These are phyloP conservation scores for Diplodus sargus DNA, from an alignment of 2,797 vertebrate species.

Conservation along the genomic window DNA sequence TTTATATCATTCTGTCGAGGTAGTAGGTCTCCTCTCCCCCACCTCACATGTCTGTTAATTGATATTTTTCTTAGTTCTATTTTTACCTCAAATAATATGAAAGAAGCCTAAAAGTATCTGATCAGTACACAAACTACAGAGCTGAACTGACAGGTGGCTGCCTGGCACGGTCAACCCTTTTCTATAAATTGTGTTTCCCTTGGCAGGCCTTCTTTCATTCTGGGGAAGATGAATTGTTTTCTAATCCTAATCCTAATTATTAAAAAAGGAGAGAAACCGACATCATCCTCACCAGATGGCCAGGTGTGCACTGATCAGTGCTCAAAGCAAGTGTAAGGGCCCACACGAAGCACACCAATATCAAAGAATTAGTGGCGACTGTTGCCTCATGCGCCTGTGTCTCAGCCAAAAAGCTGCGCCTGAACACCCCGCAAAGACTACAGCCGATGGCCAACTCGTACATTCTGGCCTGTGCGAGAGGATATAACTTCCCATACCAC, in stretches of 20 bases:
- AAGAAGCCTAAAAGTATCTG: neutral
- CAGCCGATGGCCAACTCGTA: too few species aligned
- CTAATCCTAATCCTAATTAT: conserved; percentile 16
- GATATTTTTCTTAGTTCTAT: neutral
- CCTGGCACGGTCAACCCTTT: neutral
- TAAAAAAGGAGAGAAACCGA: conserved; percentile 13
- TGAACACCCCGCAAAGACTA: too few species aligned
- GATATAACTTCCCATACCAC: too few species aligned
- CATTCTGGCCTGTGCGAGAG: too few species aligned
- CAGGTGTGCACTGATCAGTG: neutral
- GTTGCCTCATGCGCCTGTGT: too few species aligned
- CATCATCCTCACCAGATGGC: neutral
- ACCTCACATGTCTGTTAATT: too few species aligned
- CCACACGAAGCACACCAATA: too few species aligned
- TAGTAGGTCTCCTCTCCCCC: too few species aligned
- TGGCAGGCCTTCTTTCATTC: conserved; percentile 13
- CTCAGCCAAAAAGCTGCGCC: too few species aligned
- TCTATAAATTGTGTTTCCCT: conserved; percentile 24
- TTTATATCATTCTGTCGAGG: neutral
- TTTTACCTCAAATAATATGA: neutral
- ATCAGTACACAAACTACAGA: neutral
- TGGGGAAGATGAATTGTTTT: conserved; percentile 7
- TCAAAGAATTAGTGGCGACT: too few species aligned
- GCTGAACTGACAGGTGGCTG: neutral
- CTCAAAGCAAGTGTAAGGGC: neutral